Conservation (phyloP, 2,113 vertebrate species). For the Ailuropoda melanoleuca region DNA sequence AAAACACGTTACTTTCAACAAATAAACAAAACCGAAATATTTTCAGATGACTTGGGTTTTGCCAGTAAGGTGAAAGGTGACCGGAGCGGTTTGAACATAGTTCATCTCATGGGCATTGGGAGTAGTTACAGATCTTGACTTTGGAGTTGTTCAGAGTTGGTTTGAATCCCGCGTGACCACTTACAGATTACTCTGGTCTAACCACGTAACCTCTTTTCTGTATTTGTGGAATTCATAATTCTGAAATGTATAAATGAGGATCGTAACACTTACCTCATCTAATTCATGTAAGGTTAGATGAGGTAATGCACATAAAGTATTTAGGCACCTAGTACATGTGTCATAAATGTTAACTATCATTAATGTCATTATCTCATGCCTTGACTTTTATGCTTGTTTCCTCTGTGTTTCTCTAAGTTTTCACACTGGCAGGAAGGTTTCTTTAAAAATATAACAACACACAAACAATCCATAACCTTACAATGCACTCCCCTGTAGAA, state of each 20-base stretch:
- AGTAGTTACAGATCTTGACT: background rate
- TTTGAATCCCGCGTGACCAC: background rate
- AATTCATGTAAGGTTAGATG: background rate
- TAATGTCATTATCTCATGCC: background rate
- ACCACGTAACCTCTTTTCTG: background rate
- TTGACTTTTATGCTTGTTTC: background rate
- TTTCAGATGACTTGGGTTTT: slow-evolving; percentile 55
- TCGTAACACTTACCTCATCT: background rate
- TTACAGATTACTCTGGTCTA: background rate
- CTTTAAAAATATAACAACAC: background rate
- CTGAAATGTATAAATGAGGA: background rate
- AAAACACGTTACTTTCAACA: slow-evolving; percentile 25
- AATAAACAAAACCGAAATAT: slow-evolving; percentile 34
- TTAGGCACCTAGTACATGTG: background rate
- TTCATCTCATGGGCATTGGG: background rate
- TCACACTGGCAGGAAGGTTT: background rate
- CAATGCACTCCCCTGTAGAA: background rate
- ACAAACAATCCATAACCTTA: background rate
- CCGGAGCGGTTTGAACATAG: background rate
- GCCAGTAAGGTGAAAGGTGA: background rate
- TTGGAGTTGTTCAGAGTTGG: background rate
- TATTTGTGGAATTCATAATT: background rate
- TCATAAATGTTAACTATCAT: background rate
- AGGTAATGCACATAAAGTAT: background rate
- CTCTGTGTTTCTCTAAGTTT: background rate